A percentile compares a stretch with the other conserved stretches of the same genome.
These are phyloP conservation scores for Lordiphosa collinella DNA, from an alignment of 1,140 invertebrate genomes.

Conservation along the genomic window DNA sequence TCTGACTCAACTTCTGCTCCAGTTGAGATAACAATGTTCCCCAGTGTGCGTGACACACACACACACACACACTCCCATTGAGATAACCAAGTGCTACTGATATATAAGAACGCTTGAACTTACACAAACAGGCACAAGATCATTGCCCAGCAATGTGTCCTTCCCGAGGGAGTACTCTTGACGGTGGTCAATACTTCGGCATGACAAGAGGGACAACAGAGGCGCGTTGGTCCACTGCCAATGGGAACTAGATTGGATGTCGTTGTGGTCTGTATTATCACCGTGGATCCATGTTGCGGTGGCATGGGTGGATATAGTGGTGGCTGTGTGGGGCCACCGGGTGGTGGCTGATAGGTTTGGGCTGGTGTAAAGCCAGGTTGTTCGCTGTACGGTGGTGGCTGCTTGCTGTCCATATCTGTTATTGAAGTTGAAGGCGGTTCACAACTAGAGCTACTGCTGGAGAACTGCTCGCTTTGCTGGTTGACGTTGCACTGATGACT, in stretches of 20 bases:
- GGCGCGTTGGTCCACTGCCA: slow-evolving; percentile 79
- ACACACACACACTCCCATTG: not conserved
- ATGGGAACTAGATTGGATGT: slow-evolving; percentile 64
- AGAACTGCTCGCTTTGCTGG: slow-evolving; percentile 26
- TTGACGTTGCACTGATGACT: slow-evolving; percentile 32
- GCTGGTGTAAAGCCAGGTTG: slow-evolving; percentile 60
- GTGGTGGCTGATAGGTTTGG: slow-evolving; percentile 59
- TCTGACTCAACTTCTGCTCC: slow-evolving; percentile 49
- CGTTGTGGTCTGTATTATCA: slow-evolving; percentile 80
- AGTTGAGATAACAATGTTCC: slow-evolving; percentile 51
- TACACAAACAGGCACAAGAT: slow-evolving; percentile 82
- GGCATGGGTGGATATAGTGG: slow-evolving; percentile 61
- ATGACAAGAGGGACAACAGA: slow-evolving; percentile 82
- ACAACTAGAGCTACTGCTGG: not conserved
- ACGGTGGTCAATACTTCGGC: slow-evolving; percentile 81
- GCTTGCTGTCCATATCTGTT: slow-evolving; percentile 69
- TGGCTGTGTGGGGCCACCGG: slow-evolving; percentile 54
- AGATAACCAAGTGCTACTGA: not conserved
- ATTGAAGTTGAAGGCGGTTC: not conserved
- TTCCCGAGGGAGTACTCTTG: slow-evolving; percentile 81
- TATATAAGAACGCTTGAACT: slow-evolving; percentile 30
- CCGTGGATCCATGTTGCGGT: slow-evolving; percentile 48
- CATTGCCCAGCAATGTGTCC: slow-evolving; percentile 83
- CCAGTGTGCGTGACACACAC: slow-evolving; percentile 3
- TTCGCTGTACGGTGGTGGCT: slow-evolving; percentile 81